Evolutionary conservation across 92 coral and sea anemone genomes (phyloP).

Genomic region (Phenganax subtilis): DNA sequence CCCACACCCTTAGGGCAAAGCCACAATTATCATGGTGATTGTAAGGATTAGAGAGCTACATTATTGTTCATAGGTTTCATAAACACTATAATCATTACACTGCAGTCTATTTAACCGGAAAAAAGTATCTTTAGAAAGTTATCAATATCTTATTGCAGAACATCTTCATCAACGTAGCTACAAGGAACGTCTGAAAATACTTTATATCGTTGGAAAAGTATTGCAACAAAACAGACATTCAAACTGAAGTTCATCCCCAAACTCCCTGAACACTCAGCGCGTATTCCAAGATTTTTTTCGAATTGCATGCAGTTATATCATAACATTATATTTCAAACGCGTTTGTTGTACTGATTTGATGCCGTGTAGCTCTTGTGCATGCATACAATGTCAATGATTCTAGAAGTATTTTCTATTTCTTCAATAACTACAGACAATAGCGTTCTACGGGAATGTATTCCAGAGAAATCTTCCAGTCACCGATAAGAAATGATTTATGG

Average conservation of each 20-base stretch:
- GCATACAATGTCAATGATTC: neutral
- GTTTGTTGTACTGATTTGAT: neutral
- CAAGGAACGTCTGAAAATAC: no score
- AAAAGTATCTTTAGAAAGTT: no score
- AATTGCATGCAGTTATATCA: neutral
- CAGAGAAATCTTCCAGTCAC: neutral
- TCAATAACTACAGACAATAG: neutral
- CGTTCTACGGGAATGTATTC: neutral
- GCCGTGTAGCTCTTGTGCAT: neutral
- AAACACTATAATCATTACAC: no score
- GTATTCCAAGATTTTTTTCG: neutral
- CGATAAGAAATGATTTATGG: neutral
- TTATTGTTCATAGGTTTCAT: neutral
- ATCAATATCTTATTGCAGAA: no score
- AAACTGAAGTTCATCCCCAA: no score
- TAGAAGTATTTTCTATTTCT: neutral
- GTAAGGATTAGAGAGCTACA: neutral
- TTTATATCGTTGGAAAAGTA: no score
- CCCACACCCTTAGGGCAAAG: slow-evolving; percentile 16
- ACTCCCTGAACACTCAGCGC: no score
- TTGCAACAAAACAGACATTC: no score
- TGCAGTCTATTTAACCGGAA: no score
- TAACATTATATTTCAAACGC: neutral
- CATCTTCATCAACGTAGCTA: no score
- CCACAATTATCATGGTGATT: neutral